These are phyloP conservation scores for Empis livida DNA, from an alignment of 2,888 invertebrate genomes.

Conservation along the genomic window DNA sequence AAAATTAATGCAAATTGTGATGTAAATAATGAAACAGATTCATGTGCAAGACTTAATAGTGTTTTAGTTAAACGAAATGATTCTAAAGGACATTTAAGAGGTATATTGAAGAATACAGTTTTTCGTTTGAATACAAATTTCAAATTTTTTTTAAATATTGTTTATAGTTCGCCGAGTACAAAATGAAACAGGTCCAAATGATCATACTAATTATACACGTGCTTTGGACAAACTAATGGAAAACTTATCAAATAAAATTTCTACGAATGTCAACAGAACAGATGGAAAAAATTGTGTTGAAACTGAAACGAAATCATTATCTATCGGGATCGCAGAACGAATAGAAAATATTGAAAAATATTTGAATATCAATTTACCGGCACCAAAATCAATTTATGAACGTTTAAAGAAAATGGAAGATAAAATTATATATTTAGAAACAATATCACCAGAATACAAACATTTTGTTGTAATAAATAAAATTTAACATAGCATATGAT, in stretches of 20 bases:
- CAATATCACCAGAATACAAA: constrained; percentile 69
- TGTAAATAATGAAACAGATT: constrained; percentile 29
- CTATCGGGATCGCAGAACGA: constrained; percentile 51
- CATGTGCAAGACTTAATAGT: constrained; percentile 67
- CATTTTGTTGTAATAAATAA: constrained; percentile 44
- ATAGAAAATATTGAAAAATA: constrained; percentile 50
- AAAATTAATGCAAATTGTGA: constrained; percentile 9
- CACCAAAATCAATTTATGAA: constrained; percentile 49
- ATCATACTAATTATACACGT: constrained; percentile 35
- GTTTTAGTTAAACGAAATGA: constrained; percentile 56
- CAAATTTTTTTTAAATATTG: constrained; percentile 3
- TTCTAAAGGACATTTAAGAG: constrained; percentile 68
- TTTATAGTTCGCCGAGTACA: constrained; percentile 52
- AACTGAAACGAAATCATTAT: not conserved
- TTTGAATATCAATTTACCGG: constrained; percentile 38
- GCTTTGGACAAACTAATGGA: constrained; percentile 38
- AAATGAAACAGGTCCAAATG: constrained; percentile 59
- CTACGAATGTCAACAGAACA: constrained; percentile 6
- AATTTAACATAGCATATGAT: not conserved
- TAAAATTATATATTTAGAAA: constrained; percentile 55
- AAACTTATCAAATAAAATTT: not conserved
- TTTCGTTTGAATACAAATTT: too few relatives aligned
- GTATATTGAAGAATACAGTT: constrained; percentile 41
- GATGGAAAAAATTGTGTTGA: constrained; percentile 9
- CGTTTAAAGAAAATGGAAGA: constrained; percentile 64